phyloP scores from a whole-genome alignment of 2,888 invertebrate genomes.

The Nomada ferruginata region DNA sequence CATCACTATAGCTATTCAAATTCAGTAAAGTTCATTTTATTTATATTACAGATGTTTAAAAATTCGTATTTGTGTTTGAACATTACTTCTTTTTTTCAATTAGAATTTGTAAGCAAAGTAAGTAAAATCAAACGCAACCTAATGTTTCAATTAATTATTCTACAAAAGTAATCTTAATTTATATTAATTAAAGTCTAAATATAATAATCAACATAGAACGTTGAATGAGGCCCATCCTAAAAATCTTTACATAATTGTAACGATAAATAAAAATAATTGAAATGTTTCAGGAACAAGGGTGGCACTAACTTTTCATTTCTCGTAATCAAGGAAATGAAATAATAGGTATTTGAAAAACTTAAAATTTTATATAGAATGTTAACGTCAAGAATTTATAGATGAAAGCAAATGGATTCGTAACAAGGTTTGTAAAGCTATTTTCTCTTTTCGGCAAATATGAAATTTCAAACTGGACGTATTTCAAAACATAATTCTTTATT shows the following conservation, averaged over 20 bases:
- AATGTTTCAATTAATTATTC: not conserved
- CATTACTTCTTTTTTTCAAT: slow-evolving; percentile 9
- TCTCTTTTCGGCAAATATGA: not conserved
- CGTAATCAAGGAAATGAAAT: slow-evolving; percentile 46
- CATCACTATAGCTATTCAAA: not conserved
- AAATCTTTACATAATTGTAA: slow-evolving; percentile 5
- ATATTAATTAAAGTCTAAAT: slow-evolving; percentile 3
- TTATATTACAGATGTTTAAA: slow-evolving; percentile 20
- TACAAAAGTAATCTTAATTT: slow-evolving; percentile 9
- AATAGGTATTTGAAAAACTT: slow-evolving; percentile 40
- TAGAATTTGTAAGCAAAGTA: slow-evolving; percentile 28
- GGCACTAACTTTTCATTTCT: slow-evolving; percentile 47
- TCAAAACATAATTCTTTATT: slow-evolving; percentile 33
- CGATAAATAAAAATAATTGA: slow-evolving; percentile 42
- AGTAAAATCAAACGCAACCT: slow-evolving; percentile 24
- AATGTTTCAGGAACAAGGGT: slow-evolving; percentile 67
- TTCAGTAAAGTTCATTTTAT: not conserved
- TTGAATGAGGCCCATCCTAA: not conserved
- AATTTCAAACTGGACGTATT: slow-evolving; percentile 1
- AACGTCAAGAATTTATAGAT: slow-evolving; percentile 6
- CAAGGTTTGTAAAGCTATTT: slow-evolving; percentile 56
- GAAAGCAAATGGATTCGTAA: slow-evolving; percentile 16
- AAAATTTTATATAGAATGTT: slow-evolving; percentile 34
- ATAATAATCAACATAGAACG: not conserved
- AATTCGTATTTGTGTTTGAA: slow-evolving; percentile 22